Base-by-base conservation (phyloP, 2,113 vertebrate species). In the Bungarus multicinctus region DNA sequence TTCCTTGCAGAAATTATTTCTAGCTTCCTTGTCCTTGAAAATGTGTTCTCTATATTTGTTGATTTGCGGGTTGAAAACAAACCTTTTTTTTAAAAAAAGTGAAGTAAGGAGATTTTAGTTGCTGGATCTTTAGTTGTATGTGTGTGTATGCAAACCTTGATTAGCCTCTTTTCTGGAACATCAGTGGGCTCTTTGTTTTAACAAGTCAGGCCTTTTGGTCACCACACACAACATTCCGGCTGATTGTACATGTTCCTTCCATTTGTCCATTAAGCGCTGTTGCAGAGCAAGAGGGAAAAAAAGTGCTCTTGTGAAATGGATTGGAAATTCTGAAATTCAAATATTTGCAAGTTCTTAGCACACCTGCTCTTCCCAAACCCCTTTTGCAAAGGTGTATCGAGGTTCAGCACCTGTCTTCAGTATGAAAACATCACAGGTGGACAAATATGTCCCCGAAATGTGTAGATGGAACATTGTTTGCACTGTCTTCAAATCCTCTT, bases 301-400 rank as follows among this genome's bases (percentile, higher is more conserved):
- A 95, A 93, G 92, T 90, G 64, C 92, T 30, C 89, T 92, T 93
- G 90, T 58, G 94, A 97, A 97, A 97, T 97, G 96, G 94, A 50
- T 93, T 93, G 96, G 96, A 97, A 97, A 97, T 95, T 93, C 94
- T 95, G 90, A 91, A 95, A 55, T 93, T 96, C 96, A 96, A 96
- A 96, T 95, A 96, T 97, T 96, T 96, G 94, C 95, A 85, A 91
- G 91, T 94, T 92, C 90, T 95, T 95, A 94, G 95, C 3, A n/a
- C n/a, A 20, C 12, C 95, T 94, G 60, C 95, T 93, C 87, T 93
- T 91, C 94, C 91, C 60, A 93, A 69, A 96, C 93, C 47, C 47
- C 89, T 91, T 95, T 94, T 94, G 85, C 89, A 91, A 30, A 91
- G 93, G 22, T 2, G 43, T 8, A 88, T n/a, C 3, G 23, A 20